phyloP scores from a whole-genome alignment of 1,140 invertebrate genomes.

The Anagrus nilaparvatae region DNA sequence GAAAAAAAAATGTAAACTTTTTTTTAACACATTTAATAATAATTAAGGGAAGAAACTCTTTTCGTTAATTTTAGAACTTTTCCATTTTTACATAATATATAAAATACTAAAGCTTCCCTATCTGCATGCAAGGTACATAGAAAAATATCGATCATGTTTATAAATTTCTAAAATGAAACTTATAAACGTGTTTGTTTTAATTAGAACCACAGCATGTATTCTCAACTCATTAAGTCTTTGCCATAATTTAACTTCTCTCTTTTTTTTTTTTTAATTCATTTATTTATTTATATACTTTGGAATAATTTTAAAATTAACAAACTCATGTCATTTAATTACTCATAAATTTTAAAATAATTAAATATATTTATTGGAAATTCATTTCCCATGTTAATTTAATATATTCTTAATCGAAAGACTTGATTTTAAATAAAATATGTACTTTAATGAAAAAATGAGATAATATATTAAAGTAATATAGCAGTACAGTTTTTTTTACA shows the following conservation, averaged over 20 bases:
- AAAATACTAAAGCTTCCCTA: neutral
- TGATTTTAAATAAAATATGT: no score
- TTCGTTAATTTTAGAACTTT: neutral
- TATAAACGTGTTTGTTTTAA: slow-evolving; percentile 38
- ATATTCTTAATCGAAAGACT: no score
- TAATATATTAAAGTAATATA: no score
- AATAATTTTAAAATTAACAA: neutral
- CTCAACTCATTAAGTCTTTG: slow-evolving; percentile 23
- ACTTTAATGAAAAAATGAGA: no score
- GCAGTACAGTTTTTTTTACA: no score
- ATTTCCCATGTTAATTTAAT: no score
- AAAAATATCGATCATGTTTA: slow-evolving; percentile 22
- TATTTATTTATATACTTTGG: neutral
- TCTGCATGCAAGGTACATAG: neutral
- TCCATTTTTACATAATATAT: neutral
- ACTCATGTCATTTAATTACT: no score
- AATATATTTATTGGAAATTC: no score
- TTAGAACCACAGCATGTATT: slow-evolving; percentile 33
- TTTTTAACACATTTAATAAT: slow-evolving; percentile 29
- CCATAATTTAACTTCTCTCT: slow-evolving; percentile 4
- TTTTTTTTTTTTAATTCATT: neutral
- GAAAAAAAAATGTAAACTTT: no score
- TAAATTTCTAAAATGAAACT: slow-evolving; percentile 33
- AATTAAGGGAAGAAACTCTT: slow-evolving; percentile 28
- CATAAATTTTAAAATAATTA: no score